Conservation (phyloP, 2,113 vertebrate species). For the Oceanodroma tethys region DNA sequence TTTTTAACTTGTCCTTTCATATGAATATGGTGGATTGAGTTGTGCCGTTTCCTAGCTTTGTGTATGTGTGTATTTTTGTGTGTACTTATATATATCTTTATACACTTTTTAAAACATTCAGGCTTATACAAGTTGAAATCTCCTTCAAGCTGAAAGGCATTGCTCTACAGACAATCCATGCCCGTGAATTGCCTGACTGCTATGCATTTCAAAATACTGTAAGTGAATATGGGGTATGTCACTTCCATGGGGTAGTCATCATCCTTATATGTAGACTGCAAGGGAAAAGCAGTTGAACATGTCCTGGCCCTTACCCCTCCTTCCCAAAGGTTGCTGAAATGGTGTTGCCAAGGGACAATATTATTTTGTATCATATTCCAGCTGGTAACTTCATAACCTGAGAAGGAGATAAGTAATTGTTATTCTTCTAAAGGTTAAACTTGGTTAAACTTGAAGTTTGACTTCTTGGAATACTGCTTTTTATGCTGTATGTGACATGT, state of each 20-base stretch:
- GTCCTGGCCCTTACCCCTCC: not conserved
- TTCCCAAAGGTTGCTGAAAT: not conserved
- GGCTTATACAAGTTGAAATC: constrained; percentile 87
- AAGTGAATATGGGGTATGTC: constrained; percentile 26
- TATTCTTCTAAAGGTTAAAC: not conserved
- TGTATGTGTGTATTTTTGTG: not conserved
- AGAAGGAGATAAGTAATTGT: not conserved
- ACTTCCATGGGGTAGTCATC: not conserved
- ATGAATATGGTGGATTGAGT: not conserved
- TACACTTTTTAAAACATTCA: constrained; percentile 42
- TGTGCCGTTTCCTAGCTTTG: not conserved
- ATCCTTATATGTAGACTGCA: not conserved
- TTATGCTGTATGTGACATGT: fast-evolving
- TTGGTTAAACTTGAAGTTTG: not conserved
- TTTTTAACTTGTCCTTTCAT: not conserved
- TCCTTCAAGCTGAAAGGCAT: constrained; percentile 90
- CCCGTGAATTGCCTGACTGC: constrained; percentile 90
- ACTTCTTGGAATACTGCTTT: not conserved
- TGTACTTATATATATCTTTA: not conserved
- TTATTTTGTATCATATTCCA: not conserved
- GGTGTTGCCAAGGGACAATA: not conserved
- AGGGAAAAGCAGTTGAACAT: not conserved
- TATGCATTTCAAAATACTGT: constrained; percentile 87
- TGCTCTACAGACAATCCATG: constrained; percentile 88
- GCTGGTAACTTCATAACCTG: not conserved